These are phyloP conservation scores for Samia ricini DNA, from an alignment of 1,140 invertebrate species.

Conservation along the genomic window DNA sequence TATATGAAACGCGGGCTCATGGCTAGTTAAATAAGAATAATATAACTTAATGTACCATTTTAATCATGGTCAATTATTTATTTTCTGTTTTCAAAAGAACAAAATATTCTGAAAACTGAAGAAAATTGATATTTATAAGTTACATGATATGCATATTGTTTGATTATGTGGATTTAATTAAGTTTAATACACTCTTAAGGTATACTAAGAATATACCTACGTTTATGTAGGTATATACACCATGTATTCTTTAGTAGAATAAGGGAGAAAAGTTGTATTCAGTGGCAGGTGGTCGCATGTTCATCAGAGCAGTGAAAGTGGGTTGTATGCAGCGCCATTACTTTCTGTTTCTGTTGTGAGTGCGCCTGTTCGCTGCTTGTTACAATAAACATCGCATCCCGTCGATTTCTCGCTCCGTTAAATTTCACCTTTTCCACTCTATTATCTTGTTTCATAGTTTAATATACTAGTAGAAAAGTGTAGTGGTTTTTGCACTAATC, in stretches of 20 bases:
- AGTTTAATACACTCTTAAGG: neutral
- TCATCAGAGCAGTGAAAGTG: constrained; percentile 72
- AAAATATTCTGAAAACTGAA: too few species aligned
- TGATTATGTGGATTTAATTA: too few species aligned
- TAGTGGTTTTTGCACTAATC: constrained; percentile 26
- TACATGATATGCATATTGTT: too few species aligned
- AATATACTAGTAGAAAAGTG: constrained; percentile 59
- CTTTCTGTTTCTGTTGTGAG: constrained; percentile 74
- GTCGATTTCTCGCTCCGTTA: constrained; percentile 74
- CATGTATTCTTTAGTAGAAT: neutral
- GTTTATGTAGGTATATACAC: neutral
- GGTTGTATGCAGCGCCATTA: constrained; percentile 70
- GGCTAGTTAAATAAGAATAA: too few species aligned
- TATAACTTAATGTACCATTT: too few species aligned
- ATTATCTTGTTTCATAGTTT: constrained; percentile 49
- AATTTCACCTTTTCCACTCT: constrained; percentile 74
- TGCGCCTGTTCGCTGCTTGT: constrained; percentile 45
- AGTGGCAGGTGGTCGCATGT: constrained; percentile 21
- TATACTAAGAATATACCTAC: neutral
- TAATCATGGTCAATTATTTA: too few species aligned
- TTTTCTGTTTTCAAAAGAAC: too few species aligned
- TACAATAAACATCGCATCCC: constrained; percentile 76
- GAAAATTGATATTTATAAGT: too few species aligned
- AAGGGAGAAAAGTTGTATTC: neutral
- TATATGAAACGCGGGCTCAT: too few species aligned